Conservation (phyloP, 1,140 invertebrate genomes). For the Drosophila lacertosa region DNA sequence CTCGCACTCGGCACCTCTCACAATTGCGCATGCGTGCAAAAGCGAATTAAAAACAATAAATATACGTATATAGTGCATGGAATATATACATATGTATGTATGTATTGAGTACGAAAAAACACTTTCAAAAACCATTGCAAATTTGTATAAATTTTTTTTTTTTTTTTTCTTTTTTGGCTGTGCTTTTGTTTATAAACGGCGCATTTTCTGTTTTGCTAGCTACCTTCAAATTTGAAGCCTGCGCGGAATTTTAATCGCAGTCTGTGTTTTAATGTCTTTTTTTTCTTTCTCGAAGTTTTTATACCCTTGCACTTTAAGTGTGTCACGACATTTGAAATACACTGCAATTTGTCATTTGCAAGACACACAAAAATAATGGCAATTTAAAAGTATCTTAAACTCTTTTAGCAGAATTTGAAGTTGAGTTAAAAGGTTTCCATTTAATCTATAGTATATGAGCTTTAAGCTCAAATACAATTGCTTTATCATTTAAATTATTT, state of each 20-base stretch:
- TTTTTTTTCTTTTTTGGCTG: conserved; percentile 7
- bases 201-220: conserved; percentile 36
- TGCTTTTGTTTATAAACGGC: conserved; percentile 2
- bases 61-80: background rate
- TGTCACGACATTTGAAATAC: background rate
- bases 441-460: no score
- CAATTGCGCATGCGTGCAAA: conserved; percentile 29
- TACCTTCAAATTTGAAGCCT: conserved; percentile 9
- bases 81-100: background rate
- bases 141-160: conserved; percentile 22
- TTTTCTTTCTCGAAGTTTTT: background rate
- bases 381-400: no score
- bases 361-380: background rate
- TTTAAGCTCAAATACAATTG: no score
- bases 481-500: no score
- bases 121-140: conserved; percentile 27
- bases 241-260: conserved; percentile 57
- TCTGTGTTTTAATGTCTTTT: conserved; percentile 18
- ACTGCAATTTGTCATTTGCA: background rate
- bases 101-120: conserved; percentile 10
- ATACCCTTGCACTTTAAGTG: conserved; percentile 1
- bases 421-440: no score
- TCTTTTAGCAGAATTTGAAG: no score
- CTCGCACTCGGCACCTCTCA: background rate
- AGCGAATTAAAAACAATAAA: conserved; percentile 5